These are phyloP conservation scores for Labeo rohita DNA, from an alignment of 2,113 vertebrate species.

Conservation along the genomic window DNA sequence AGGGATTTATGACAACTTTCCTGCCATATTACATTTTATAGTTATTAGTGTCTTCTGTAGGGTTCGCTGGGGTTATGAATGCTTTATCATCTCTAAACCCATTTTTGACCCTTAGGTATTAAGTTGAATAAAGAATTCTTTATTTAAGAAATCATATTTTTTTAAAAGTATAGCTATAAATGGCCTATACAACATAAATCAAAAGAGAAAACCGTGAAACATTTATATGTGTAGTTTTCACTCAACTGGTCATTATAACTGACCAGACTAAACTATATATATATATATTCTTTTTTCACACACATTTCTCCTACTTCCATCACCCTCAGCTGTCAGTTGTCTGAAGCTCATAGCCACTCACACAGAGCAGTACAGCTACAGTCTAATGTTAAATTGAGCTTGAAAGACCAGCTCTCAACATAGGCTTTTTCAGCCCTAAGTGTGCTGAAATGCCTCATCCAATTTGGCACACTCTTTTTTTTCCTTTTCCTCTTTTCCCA, in stretches of 20 bases:
- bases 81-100: not conserved
- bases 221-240: conserved; percentile 18
- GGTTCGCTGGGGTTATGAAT: not conserved
- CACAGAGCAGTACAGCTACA: conserved; percentile 48
- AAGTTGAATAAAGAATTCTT: conserved; percentile 8
- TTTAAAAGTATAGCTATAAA: conserved; percentile 24
- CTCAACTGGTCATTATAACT: not conserved
- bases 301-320: conserved; percentile 3
- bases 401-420: conserved; percentile 64
- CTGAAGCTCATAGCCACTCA: conserved; percentile 26
- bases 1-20: not conserved
- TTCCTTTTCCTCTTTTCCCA: not conserved
- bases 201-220: not conserved
- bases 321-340: conserved; percentile 27
- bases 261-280: too few relatives aligned
- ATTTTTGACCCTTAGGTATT: not conserved
- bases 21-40: not conserved
- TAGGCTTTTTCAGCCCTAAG: conserved; percentile 33
- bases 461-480: conserved; percentile 27
- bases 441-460: conserved; percentile 26
- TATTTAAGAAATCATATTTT: not conserved
- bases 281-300: not conserved
- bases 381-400: conserved; percentile 68
- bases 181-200: not conserved
- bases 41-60: conserved; percentile 1